Base-by-base conservation (phyloP, 1,140 invertebrate genomes). In the Batillaria attramentaria region DNA sequence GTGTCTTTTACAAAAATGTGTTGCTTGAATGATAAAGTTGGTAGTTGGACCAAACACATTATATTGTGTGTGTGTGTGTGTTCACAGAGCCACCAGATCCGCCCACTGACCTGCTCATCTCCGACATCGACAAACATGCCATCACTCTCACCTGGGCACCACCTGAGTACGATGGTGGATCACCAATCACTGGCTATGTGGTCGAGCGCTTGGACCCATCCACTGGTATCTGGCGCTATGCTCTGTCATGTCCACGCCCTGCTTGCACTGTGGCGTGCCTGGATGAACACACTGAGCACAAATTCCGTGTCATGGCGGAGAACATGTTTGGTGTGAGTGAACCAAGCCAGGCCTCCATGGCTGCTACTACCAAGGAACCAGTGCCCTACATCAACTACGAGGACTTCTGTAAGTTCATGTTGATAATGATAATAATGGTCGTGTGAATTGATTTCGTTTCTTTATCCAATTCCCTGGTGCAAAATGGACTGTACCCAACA, bases 311-410 rank as follows among this genome's bases (percentile, higher is more conserved):
- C 1, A 95, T 97, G 92, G 97, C 98, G 75, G 98, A 99, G 91
- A 99, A 99, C 91, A 95, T 97, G 87, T 98, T 98, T 87, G 98
- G 98, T 72, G 94, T 95, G 77, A 98, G 97, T 31, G 97, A 99
- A 84, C 96, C 97, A 5, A 95, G 92, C 46, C 82, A 89, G 39
- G 84, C 86, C 66, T 84, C 86, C 16, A 85, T 86, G 60, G 73
- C 82, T 16, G 84, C 87, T 6, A 79, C 85, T 0, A 89, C 84
- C 0, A 83, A 80, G 68, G 83, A 99, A 93, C 97, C 97, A 24
- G 83, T 84, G 42, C 83, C 85, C 18, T 81, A 85, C 42, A 80
- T 90, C 41, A 84, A 90, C 78, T 91, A 90, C 78, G 87, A 89
- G 80, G 86, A 86, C 43, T 81, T 91, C 42, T 88, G 90, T 90